Evolutionary conservation across 2,797 vertebrate genomes (phyloP), one percentile per base, ranked within the genome.

Genomic region (Gouania willdenowi): DNA sequence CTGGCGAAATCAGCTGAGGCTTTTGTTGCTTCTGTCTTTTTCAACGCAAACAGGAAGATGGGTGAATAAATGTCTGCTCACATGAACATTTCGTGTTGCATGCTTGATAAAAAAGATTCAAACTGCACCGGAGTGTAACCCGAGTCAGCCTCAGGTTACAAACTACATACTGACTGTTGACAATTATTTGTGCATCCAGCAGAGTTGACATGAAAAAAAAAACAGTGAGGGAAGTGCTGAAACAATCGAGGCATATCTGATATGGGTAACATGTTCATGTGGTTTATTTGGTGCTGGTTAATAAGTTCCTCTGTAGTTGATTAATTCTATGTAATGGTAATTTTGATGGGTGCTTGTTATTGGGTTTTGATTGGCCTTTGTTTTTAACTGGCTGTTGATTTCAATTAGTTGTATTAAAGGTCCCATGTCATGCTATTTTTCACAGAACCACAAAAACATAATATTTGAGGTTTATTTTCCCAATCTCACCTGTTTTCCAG

Each of bases 1-100:
- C 63, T 82, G 45, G 63, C 62, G 70, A 74, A 41, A 78, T 75
- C 43, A 58, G 56, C 42, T 51, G 38, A 49, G 67, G 76, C 62
- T 63, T 52, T 59, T 72, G 55, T 65, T 38, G 18, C 44, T 38
- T 55, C 56, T 33, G 66, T 13, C 66, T 67, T 48, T 44, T 46
- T 49, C 35, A 4, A 21, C 37, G 51, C 38, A 50, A 48, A 25
- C 8, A 32, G 37, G 66, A 72, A 55, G 47, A 69, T 58, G 44
- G 62, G 68, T 56, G 42, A 20, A 57, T 48, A 56, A 58, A 68
- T 60, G 29, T 1, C 4, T 40, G 32, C 50, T 45, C 47, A 44
- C 20, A 16, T 56, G 34, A 34, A 13, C 32, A 42, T 37, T 17
- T 9, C 39, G 34, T 41, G 40, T 16, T 24, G 27, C 41, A 55